Percentiles rank a stretch among this genome's conserved stretches.
Conservation (phyloP, 1,140 invertebrate species). For the Drosophila cardini region DNA sequence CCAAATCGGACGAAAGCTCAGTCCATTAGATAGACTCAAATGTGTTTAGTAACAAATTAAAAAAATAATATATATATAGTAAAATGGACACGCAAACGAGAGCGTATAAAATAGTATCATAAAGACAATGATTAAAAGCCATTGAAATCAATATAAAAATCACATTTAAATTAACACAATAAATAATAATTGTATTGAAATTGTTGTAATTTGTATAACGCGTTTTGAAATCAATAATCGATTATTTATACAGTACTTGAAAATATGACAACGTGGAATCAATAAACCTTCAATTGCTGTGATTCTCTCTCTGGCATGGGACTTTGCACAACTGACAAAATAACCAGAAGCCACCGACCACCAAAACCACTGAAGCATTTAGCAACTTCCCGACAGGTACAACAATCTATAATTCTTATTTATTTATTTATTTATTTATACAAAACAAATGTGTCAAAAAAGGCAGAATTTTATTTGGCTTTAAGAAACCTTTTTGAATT, state of each 20-base stretch:
- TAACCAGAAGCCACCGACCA: conserved; percentile 26
- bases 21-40: conserved; percentile 21
- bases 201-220: conserved; percentile 5
- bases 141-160: not conserved
- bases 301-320: conserved; percentile 75
- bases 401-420: not conserved
- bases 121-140: conserved; percentile 14
- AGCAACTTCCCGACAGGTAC: conserved; percentile 14
- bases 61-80: conserved; percentile 15
- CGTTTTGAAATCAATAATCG: conserved; percentile 72
- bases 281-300: conserved; percentile 79
- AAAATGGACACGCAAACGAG: conserved; percentile 47
- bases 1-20: conserved; percentile 47
- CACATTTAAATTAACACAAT: not conserved
- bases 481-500: not conserved
- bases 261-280: conserved; percentile 54
- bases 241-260: conserved; percentile 52
- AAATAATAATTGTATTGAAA: not conserved
- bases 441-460: not conserved
- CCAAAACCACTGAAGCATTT: conserved; percentile 8
- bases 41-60: conserved; percentile 36
- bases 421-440: not conserved
- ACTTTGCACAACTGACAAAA: conserved; percentile 75
- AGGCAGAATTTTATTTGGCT: too few relatives aligned
- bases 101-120: conserved; percentile 27